phyloP scores from a whole-genome alignment of 2,113 vertebrate species.

The Kryptolebias marmoratus region DNA sequence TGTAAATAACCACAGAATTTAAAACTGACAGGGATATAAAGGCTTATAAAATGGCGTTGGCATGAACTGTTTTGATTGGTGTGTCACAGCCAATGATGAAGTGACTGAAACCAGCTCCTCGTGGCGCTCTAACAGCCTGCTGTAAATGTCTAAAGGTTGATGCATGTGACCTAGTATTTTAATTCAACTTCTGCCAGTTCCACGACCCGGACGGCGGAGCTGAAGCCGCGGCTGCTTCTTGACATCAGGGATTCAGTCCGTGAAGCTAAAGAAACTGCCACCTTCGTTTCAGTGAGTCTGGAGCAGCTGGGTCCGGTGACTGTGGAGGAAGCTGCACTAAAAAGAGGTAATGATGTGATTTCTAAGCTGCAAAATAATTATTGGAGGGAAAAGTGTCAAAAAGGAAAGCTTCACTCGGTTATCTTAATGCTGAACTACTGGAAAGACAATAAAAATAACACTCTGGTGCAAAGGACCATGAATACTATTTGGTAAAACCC shows the following conservation, averaged over 20 bases:
- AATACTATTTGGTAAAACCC: no score
- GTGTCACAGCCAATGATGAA: neutral
- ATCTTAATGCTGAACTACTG: no score
- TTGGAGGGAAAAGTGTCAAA: no score
- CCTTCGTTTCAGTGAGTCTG: neutral
- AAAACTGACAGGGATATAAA: no score
- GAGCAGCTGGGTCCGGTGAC: neutral
- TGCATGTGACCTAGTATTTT: constrained; percentile 41
- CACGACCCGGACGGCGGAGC: constrained; percentile 1
- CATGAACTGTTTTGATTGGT: no score
- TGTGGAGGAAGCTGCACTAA: neutral
- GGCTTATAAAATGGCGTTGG: no score
- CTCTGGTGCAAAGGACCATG: no score
- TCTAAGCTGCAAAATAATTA: no score
- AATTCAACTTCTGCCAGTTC: constrained; percentile 42
- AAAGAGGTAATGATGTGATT: neutral
- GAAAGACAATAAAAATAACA: no score
- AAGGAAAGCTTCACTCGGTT: no score
- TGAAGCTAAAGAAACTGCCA: constrained; percentile 4
- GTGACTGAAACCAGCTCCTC: constrained; percentile 31
- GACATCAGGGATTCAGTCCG: constrained; percentile 7
- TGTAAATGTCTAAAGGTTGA: constrained; percentile 46
- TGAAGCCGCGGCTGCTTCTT: neutral
- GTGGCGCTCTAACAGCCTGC: constrained; percentile 17
- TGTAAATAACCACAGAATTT: no score